A percentile compares a stretch with the other conserved stretches of the same genome.
phyloP scores from a whole-genome alignment of 2,888 invertebrate genomes.

The Melikaiella ostensackeni region DNA sequence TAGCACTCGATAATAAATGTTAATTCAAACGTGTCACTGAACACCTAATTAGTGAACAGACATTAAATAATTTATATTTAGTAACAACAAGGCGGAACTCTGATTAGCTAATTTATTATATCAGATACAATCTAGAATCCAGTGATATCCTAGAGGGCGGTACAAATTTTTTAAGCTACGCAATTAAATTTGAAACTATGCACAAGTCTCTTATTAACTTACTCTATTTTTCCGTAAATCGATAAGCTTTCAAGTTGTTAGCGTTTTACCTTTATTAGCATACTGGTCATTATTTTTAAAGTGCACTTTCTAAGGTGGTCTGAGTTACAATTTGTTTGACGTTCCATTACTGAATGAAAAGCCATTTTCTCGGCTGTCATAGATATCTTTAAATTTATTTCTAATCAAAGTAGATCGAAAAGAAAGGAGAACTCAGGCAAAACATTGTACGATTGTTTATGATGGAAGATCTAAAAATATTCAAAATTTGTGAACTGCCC shows the following conservation, averaged over 20 bases:
- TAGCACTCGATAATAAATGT: background rate
- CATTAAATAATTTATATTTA: constrained; percentile 3
- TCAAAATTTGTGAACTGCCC: too few relatives aligned
- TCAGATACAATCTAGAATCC: constrained; percentile 17
- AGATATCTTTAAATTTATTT: background rate
- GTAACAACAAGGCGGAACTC: background rate
- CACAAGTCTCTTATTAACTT: background rate
- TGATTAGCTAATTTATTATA: constrained; percentile 27
- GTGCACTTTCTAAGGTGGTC: constrained; percentile 1
- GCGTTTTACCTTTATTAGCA: constrained; percentile 17
- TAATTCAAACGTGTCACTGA: constrained; percentile 13
- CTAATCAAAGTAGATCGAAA: background rate
- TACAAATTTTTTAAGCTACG: background rate
- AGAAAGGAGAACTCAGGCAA: too few relatives aligned
- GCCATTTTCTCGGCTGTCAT: background rate
- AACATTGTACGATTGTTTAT: too few relatives aligned
- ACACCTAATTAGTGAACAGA: constrained; percentile 6
- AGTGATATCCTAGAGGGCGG: background rate
- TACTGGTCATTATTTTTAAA: background rate
- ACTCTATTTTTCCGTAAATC: background rate
- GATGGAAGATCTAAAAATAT: too few relatives aligned
- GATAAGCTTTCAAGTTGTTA: background rate
- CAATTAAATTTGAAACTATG: constrained; percentile 10
- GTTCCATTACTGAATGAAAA: background rate
- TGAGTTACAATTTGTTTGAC: constrained; percentile 10